A percentile compares a stretch with the other conserved stretches of the same genome.
These are phyloP conservation scores for Augochlora pura DNA, from an alignment of 1,140 invertebrate genomes.

Conservation along the genomic window DNA sequence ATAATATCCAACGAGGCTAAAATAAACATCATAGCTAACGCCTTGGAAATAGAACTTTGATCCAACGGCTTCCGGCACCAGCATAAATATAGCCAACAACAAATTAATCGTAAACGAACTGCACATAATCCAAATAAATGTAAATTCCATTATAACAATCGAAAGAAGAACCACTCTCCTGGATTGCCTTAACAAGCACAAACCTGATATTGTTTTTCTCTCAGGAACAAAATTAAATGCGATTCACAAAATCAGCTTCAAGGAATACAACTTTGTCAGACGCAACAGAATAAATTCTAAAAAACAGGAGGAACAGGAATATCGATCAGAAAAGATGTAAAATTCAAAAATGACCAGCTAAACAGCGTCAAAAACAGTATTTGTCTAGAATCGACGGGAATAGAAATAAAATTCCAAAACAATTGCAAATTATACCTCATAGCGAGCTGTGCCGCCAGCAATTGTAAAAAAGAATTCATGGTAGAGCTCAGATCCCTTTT, in stretches of 20 bases:
- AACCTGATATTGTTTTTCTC: conserved; percentile 43
- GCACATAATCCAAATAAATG: no score
- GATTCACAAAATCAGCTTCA: conserved; percentile 37
- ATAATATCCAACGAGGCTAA: no score
- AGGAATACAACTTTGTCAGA: conserved; percentile 45
- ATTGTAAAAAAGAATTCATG: no score
- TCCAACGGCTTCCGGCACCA: not conserved
- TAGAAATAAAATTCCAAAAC: conserved; percentile 32
- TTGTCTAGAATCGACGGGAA: conserved; percentile 29
- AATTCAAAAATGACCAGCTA: no score
- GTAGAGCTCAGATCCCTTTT: conserved; percentile 34
- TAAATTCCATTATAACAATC: no score
- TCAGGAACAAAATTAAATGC: conserved; percentile 53
- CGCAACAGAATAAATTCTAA: conserved; percentile 40
- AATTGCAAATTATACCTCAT: conserved; percentile 32
- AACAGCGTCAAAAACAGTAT: no score
- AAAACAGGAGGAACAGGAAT: conserved; percentile 51
- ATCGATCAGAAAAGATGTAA: conserved; percentile 40
- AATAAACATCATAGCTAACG: no score
- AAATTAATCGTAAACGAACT: no score
- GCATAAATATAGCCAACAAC: not conserved
- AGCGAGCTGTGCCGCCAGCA: conserved; percentile 8
- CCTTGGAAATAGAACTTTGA: not conserved
- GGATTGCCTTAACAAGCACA: conserved; percentile 29
- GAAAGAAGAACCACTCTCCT: conserved; percentile 31